Conservation (phyloP, 2,888 invertebrate species). For the Dasysyrphus albostriatus region DNA sequence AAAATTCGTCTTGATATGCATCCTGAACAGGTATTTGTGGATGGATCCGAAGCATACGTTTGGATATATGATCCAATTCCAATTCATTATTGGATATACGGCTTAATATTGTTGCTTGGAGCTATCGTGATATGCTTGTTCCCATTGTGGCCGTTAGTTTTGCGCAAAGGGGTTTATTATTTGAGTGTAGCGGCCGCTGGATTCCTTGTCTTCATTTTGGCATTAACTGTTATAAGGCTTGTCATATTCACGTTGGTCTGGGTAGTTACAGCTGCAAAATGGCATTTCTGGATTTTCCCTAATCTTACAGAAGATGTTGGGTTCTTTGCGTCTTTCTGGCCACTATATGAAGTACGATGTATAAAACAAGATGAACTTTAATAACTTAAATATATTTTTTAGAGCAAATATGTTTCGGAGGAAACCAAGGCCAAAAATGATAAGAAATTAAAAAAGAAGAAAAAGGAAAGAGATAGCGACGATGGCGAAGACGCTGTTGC, state of each 20-base stretch:
- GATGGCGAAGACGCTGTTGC: slow-evolving; percentile 87
- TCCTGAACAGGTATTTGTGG: slow-evolving; percentile 96
- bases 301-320: slow-evolving; percentile 99
- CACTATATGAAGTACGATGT: slow-evolving; percentile 92
- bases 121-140: slow-evolving; percentile 98
- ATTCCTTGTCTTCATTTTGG: slow-evolving; percentile 96
- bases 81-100: slow-evolving; percentile 96
- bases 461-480: slow-evolving; percentile 92
- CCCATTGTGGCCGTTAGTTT: slow-evolving; percentile 98
- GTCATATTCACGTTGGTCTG: slow-evolving; percentile 97
- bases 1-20: slow-evolving; percentile 99
- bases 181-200: slow-evolving; percentile 97
- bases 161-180: slow-evolving; percentile 98
- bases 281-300: slow-evolving; percentile 99
- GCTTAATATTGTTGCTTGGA: slow-evolving; percentile 94
- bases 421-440: slow-evolving; percentile 85
- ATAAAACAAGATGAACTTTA: background rate
- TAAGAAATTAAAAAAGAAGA: slow-evolving; percentile 87
- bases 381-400: slow-evolving; percentile 42
- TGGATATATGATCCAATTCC: slow-evolving; percentile 99
- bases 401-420: slow-evolving; percentile 91
- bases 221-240: slow-evolving; percentile 93
- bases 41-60: slow-evolving; percentile 97
- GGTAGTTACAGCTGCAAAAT: slow-evolving; percentile 93
- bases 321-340: slow-evolving; percentile 99